A percentile compares a stretch with the other conserved stretches of the same genome.
Evolutionary conservation across 2,888 invertebrate species (phyloP).

Genomic region (Cantharis lateralis): DNA sequence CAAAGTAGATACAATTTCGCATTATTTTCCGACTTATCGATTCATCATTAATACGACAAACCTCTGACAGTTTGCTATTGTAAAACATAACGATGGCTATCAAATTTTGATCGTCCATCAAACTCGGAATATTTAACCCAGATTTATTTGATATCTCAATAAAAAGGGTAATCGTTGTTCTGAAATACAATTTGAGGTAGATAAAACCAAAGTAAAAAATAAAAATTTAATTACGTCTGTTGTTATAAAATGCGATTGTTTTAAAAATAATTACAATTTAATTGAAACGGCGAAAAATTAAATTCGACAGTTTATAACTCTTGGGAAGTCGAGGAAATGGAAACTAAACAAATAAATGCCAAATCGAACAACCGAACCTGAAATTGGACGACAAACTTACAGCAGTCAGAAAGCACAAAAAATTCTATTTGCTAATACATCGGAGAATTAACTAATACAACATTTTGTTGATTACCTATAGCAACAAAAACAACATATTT

Average conservation of each 20-base stretch:
- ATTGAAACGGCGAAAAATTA: not conserved
- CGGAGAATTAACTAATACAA: not conserved
- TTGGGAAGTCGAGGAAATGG: not conserved
- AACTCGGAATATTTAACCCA: slow-evolving; percentile 29
- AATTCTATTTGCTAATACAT: not conserved
- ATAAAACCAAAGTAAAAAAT: slow-evolving; percentile 8
- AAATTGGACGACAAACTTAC: not conserved
- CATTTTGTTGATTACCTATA: not conserved
- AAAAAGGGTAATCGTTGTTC: slow-evolving; percentile 13
- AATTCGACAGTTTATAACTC: not conserved
- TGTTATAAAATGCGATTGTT: not conserved
- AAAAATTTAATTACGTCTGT: slow-evolving; percentile 4
- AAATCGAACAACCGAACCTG: slow-evolving; percentile 7
- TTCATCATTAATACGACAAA: slow-evolving; percentile 24
- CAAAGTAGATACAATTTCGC: slow-evolving; percentile 14
- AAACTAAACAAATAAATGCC: slow-evolving; percentile 1
- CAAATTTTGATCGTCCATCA: slow-evolving; percentile 32
- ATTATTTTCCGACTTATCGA: slow-evolving; percentile 25
- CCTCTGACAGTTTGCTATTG: slow-evolving; percentile 14
- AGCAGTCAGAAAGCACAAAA: not conserved
- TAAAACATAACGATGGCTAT: slow-evolving; percentile 15
- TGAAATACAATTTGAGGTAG: slow-evolving; percentile 9
- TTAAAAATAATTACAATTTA: not conserved
- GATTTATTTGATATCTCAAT: slow-evolving; percentile 20
- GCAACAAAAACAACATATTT: not conserved